Conservation (phyloP, 2,797 vertebrate genomes). For the Gallirallus australis region DNA sequence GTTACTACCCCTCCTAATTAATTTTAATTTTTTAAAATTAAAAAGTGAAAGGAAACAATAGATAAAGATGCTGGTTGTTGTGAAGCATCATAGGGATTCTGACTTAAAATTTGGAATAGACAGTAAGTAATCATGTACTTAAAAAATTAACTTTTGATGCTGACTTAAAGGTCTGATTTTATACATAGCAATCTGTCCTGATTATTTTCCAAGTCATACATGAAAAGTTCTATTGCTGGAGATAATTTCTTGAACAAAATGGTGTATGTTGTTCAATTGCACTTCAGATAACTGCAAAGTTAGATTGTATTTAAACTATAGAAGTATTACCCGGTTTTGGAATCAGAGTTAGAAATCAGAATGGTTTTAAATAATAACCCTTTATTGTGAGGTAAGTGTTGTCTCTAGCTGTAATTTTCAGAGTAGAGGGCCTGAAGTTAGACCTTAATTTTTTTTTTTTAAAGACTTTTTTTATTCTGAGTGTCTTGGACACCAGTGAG, state of each 20-base stretch:
- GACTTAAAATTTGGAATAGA: slow-evolving; percentile 27
- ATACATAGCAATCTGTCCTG: neutral
- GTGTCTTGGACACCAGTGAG: neutral
- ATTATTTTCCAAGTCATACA: neutral
- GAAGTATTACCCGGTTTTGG: neutral
- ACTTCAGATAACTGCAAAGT: neutral
- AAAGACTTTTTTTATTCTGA: too few relatives aligned
- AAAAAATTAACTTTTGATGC: slow-evolving; percentile 3
- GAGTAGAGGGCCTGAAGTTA: neutral
- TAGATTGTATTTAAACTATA: neutral
- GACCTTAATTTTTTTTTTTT: neutral
- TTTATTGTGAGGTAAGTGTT: neutral
- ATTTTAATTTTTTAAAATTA: slow-evolving; percentile 50
- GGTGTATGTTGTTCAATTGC: neutral
- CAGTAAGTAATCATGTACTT: neutral
- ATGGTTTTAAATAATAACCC: neutral
- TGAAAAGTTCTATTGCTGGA: neutral
- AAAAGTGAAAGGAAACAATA: slow-evolving; percentile 76
- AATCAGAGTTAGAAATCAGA: neutral
- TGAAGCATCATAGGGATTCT: slow-evolving; percentile 62
- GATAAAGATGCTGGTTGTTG: slow-evolving; percentile 26
- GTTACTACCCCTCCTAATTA: slow-evolving; percentile 71
- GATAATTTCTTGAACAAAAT: neutral
- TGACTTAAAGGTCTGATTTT: neutral
- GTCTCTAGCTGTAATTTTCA: neutral